A percentile compares a stretch with the other conserved stretches of the same genome.
Evolutionary conservation across 2,113 vertebrate species (phyloP).

Genomic region (Sula dactylatra): DNA sequence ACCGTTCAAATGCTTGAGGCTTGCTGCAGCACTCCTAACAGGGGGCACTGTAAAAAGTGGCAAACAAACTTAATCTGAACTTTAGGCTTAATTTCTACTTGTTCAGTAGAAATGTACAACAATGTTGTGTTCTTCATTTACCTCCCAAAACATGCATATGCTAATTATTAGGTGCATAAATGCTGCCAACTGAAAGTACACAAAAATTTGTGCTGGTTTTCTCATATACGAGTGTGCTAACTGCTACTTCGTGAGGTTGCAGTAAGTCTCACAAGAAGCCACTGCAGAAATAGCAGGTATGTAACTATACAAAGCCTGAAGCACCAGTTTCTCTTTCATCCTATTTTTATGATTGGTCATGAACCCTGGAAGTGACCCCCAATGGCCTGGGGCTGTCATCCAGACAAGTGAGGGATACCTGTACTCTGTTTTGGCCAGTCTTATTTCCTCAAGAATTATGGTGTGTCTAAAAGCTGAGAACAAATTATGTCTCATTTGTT

Average conservation of each 20-base stretch:
- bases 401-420: conserved; percentile 21
- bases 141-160: background rate
- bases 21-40: background rate
- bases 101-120: background rate
- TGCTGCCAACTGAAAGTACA: background rate
- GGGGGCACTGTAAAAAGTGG: background rate
- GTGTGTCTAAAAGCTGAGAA: background rate
- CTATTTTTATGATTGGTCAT: background rate
- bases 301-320: background rate
- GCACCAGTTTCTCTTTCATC: conserved; percentile 1
- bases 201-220: background rate
- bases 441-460: conserved; percentile 23
- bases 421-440: background rate
- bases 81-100: background rate
- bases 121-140: background rate
- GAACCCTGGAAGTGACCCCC: background rate
- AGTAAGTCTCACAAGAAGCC: background rate
- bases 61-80: background rate
- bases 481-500: conserved; percentile 23
- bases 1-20: background rate
- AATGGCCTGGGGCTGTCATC: background rate
- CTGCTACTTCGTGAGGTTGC: background rate
- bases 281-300: background rate
- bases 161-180: background rate
- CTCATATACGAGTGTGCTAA: background rate